phyloP scores from a whole-genome alignment of 2,113 vertebrate species.

The Isurus oxyrinchus region DNA sequence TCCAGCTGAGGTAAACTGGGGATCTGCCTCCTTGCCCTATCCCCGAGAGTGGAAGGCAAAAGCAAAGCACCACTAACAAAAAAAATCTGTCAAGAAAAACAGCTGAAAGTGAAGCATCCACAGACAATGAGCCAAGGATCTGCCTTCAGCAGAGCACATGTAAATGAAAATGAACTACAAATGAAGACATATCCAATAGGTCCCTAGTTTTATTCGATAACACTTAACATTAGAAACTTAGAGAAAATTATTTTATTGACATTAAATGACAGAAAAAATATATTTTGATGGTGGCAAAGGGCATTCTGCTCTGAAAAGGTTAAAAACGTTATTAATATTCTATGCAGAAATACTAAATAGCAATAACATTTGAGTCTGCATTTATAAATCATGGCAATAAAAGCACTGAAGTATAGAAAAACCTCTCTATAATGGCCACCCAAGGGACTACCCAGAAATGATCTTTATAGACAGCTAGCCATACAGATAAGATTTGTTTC shows the following conservation, averaged over 20 bases:
- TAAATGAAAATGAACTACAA: background rate
- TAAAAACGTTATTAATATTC: constrained; percentile 38
- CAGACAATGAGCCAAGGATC: background rate
- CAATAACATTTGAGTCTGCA: constrained; percentile 33
- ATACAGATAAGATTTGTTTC: constrained; percentile 38
- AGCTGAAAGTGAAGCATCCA: background rate
- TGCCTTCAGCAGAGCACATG: too few relatives aligned
- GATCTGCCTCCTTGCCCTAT: background rate
- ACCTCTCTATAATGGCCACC: constrained; percentile 30
- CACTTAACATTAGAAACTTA: background rate
- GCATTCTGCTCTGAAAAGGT: constrained; percentile 31
- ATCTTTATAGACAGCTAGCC: constrained; percentile 35
- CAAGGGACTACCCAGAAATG: constrained; percentile 35
- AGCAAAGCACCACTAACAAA: background rate
- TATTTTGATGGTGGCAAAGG: constrained; percentile 23
- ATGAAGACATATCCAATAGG: background rate
- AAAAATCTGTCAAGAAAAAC: background rate
- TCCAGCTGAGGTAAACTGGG: background rate
- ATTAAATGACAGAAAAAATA: constrained; percentile 13
- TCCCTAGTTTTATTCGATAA: too few relatives aligned
- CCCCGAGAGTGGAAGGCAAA: background rate
- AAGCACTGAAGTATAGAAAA: constrained; percentile 32
- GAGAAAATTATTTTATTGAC: constrained; percentile 5
- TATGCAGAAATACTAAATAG: constrained; percentile 37
- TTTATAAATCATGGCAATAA: constrained; percentile 36